Evolutionary conservation across 37 sponge, comb jelly and placozoan species (phyloP).

Genomic region (Oscarella lobularis): DNA sequence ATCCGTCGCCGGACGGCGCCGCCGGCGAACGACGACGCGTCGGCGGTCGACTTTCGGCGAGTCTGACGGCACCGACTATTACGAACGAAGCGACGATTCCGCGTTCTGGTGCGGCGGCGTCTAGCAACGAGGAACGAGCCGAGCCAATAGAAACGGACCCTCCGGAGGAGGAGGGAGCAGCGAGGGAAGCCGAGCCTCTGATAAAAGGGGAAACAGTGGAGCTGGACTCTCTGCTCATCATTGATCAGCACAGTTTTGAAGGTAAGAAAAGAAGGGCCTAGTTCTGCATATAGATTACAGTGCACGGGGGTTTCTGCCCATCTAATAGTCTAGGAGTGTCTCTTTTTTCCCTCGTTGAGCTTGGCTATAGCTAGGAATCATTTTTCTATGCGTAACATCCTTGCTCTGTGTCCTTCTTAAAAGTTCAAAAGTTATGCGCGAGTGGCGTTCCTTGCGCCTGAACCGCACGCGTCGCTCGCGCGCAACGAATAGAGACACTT

Average conservation of each 20-base stretch:
- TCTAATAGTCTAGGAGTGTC: no score
- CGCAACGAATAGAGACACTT: no score
- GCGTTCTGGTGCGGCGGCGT: not conserved
- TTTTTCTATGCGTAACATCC: no score
- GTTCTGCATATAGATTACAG: no score
- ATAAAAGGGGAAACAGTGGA: constrained; percentile 17
- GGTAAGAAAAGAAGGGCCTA: constrained; percentile 27
- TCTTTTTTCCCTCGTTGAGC: no score
- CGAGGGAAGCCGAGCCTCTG: not conserved
- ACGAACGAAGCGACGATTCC: not conserved
- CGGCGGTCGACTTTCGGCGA: not conserved
- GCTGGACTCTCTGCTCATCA: constrained; percentile 32
- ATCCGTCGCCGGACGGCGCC: not conserved
- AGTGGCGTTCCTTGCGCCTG: no score
- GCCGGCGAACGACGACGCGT: not conserved
- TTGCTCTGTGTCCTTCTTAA: no score
- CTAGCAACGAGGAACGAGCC: constrained; percentile 18
- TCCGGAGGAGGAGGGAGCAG: not conserved
- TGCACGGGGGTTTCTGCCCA: no score
- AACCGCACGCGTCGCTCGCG: no score
- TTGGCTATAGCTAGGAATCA: no score
- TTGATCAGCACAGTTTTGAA: constrained; percentile 51
- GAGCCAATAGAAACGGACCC: constrained; percentile 12
- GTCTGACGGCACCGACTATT: not conserved
- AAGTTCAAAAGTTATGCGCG: no score